Evolutionary conservation across 2,113 vertebrate species (phyloP).

Genomic region (Hyperopisus bebe): DNA sequence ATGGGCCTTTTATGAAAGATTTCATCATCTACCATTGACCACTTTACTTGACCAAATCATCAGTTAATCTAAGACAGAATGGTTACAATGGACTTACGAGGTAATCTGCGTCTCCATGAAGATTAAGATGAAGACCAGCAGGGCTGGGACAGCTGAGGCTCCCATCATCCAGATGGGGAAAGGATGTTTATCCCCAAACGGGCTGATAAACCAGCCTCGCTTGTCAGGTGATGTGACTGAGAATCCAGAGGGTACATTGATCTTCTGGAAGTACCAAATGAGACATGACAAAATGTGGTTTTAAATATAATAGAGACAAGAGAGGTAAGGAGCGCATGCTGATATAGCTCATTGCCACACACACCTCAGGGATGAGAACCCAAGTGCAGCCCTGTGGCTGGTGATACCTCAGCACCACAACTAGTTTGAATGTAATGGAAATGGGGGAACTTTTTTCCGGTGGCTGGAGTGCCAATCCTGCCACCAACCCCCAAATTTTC

Average conservation of each 20-base stretch:
- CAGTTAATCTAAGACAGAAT: not conserved
- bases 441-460: too few species aligned
- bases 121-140: constrained; percentile 95
- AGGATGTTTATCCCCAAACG: constrained; percentile 78
- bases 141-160: constrained; percentile 83
- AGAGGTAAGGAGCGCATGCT: too few species aligned
- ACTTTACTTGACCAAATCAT: not conserved
- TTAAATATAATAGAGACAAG: constrained; percentile 10
- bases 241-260: constrained; percentile 88
- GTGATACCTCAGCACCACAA: too few species aligned
- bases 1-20: not conserved
- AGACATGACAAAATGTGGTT: constrained; percentile 17
- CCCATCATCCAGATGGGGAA: constrained; percentile 98
- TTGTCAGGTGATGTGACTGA: constrained; percentile 90
- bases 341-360: too few species aligned
- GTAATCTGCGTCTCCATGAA: constrained; percentile 99
- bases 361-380: too few species aligned
- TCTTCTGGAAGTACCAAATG: constrained; percentile 67
- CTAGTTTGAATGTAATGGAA: too few species aligned
- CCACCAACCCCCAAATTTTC: too few species aligned
- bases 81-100: constrained; percentile 68
- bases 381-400: too few species aligned
- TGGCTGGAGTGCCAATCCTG: too few species aligned
- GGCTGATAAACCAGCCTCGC: constrained; percentile 91
- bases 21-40: not conserved